Conservation (phyloP, 2,797 vertebrate species). For the Intellagama lesueurii region DNA sequence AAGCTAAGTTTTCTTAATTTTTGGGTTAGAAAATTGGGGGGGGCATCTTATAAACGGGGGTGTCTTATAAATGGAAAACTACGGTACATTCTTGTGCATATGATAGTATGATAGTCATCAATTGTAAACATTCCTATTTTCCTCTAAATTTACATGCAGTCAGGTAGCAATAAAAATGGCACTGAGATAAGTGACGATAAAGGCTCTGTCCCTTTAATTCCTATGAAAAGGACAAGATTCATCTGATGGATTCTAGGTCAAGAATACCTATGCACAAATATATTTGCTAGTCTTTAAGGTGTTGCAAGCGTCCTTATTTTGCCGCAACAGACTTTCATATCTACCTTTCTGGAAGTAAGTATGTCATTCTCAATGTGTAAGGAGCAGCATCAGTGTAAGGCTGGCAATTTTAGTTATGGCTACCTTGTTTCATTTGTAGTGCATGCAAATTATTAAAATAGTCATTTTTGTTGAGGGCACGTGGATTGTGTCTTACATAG, state of each 20-base stretch:
- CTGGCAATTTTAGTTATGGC: not conserved
- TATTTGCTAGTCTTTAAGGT: not conserved
- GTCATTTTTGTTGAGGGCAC: not conserved
- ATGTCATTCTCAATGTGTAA: not conserved
- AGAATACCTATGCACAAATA: not conserved
- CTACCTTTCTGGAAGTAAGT: not conserved
- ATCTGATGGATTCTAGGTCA: not conserved
- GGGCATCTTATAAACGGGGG: too few species aligned
- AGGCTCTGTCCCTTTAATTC: not conserved
- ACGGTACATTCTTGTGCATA: too few species aligned
- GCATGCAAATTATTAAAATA: not conserved
- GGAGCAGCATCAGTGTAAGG: not conserved
- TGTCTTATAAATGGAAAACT: too few species aligned
- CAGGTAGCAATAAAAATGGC: not conserved
- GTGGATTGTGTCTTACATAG: slow-evolving; percentile 7
- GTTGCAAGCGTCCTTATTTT: not conserved
- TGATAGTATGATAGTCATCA: too few species aligned
- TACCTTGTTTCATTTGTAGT: not conserved
- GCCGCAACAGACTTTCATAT: not conserved
- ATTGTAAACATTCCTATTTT: too few species aligned
- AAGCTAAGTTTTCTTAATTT: too few species aligned
- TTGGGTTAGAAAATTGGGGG: too few species aligned
- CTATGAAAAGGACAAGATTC: not conserved
- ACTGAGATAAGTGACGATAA: not conserved
- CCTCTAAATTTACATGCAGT: too few species aligned